phyloP scores from a whole-genome alignment of 2,888 invertebrate species.

The Matsumyia berberina region DNA sequence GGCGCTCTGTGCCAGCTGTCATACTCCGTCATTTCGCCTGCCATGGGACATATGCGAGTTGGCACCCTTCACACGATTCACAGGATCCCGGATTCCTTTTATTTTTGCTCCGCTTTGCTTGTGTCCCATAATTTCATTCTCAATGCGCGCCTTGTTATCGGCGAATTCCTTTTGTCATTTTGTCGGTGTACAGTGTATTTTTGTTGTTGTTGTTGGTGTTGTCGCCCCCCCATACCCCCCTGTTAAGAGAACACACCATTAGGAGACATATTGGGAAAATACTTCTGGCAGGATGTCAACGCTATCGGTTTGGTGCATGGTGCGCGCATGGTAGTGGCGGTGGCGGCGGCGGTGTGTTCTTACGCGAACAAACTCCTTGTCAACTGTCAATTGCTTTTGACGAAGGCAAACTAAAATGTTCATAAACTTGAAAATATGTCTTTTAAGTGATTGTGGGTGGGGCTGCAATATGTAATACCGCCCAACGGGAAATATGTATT shows the following conservation, averaged over 20 bases:
- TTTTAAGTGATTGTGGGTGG: constrained; percentile 24
- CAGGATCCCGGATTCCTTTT: constrained; percentile 29
- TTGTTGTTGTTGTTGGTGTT: not conserved
- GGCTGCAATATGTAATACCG: not conserved
- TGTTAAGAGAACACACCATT: constrained; percentile 39
- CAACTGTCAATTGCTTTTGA: constrained; percentile 60
- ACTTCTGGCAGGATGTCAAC: constrained; percentile 49
- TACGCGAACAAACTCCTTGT: constrained; percentile 17
- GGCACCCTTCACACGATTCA: constrained; percentile 21
- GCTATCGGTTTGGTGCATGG: constrained; percentile 47
- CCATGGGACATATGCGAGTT: constrained; percentile 25
- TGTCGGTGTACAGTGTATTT: constrained; percentile 14
- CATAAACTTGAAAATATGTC: constrained; percentile 59
- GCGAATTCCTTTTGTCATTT: constrained; percentile 34
- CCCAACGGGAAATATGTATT: constrained; percentile 5
- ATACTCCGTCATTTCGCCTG: constrained; percentile 27
- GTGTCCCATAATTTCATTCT: constrained; percentile 34
- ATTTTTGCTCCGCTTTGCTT: constrained; percentile 7
- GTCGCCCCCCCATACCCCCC: not conserved
- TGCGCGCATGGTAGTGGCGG: constrained; percentile 3
- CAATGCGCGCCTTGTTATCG: constrained; percentile 42
- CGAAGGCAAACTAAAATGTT: constrained; percentile 56
- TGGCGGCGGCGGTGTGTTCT: not conserved
- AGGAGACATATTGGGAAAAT: constrained; percentile 64
- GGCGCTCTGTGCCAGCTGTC: constrained; percentile 7